Conservation (phyloP, 1,140 invertebrate genomes). For the Druon quercuslanigerum region DNA sequence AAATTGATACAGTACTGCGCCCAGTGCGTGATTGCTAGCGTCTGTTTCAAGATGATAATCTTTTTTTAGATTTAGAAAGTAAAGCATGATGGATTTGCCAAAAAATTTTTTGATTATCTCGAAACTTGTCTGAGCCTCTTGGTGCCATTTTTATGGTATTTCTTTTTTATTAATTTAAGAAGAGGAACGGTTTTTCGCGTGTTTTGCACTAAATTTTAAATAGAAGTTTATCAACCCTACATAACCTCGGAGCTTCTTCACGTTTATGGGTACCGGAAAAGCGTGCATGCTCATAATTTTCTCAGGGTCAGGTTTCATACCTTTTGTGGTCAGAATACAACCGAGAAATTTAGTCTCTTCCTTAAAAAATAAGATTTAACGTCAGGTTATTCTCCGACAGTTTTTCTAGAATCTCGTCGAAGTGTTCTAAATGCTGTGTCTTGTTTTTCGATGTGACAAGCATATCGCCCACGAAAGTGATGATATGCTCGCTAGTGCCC, state of each 20-base stretch:
- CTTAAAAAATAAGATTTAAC: background rate
- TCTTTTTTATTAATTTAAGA: conserved; percentile 47
- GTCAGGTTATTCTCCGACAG: background rate
- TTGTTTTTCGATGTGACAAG: conserved; percentile 41
- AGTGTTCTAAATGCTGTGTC: too few relatives aligned
- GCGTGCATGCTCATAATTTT: conserved; percentile 45
- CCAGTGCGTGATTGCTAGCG: too few relatives aligned
- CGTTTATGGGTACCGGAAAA: conserved; percentile 43
- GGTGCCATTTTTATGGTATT: conserved; percentile 42
- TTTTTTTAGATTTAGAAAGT: too few relatives aligned
- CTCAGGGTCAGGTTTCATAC: conserved; percentile 47
- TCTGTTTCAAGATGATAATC: too few relatives aligned
- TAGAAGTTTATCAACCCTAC: background rate
- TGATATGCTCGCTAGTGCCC: too few relatives aligned
- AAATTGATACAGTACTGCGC: too few relatives aligned
- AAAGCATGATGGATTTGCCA: too few relatives aligned
- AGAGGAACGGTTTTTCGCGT: conserved; percentile 43
- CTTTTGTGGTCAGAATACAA: conserved; percentile 40
- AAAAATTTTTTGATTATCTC: too few relatives aligned
- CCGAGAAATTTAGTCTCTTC: background rate
- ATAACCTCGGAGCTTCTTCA: too few relatives aligned
- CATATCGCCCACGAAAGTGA: conserved; percentile 51
- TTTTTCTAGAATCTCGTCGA: too few relatives aligned
- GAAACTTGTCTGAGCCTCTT: too few relatives aligned
- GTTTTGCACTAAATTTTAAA: conserved; percentile 11